Percentiles rank a stretch among this genome's conserved stretches.
Evolutionary conservation across 35 echinoderm and acorn worm species (phyloP).

Genomic region (Acanthaster planci): DNA sequence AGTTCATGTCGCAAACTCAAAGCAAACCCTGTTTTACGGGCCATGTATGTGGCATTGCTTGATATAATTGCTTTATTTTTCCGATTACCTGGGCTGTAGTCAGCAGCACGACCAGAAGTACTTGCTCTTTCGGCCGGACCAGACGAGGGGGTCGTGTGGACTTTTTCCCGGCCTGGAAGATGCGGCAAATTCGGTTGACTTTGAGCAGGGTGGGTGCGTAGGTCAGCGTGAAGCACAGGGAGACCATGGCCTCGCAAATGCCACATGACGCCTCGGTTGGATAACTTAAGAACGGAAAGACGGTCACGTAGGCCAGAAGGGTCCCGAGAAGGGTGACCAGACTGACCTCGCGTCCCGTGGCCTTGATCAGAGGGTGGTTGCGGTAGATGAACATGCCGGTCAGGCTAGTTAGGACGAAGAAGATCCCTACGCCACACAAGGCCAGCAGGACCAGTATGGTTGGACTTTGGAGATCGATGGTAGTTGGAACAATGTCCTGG

Average conservation of each 20-base stretch:
- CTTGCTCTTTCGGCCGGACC: slow-evolving; percentile 60
- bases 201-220: slow-evolving; percentile 36
- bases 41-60: too few species aligned
- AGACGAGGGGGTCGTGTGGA: slow-evolving; percentile 55
- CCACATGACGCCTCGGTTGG: slow-evolving; percentile 4
- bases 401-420: background rate
- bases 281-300: background rate
- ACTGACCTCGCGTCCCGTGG: slow-evolving; percentile 18
- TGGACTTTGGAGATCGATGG: background rate
- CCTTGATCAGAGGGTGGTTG: slow-evolving; percentile 24
- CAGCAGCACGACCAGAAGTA: slow-evolving; percentile 32
- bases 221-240: slow-evolving; percentile 16
- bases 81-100: slow-evolving; percentile 57
- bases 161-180: slow-evolving; percentile 64
- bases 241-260: background rate
- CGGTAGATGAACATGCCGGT: slow-evolving; percentile 10
- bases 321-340: background rate
- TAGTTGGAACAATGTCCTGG: background rate
- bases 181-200: slow-evolving; percentile 64
- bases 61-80: background rate
- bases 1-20: too few species aligned
- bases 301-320: background rate
- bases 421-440: background rate
- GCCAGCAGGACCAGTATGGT: background rate
- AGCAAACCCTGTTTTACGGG: too few species aligned